These are phyloP conservation scores for Artemia sinica DNA, from an alignment of 2,888 invertebrate species.

Conservation along the genomic window DNA sequence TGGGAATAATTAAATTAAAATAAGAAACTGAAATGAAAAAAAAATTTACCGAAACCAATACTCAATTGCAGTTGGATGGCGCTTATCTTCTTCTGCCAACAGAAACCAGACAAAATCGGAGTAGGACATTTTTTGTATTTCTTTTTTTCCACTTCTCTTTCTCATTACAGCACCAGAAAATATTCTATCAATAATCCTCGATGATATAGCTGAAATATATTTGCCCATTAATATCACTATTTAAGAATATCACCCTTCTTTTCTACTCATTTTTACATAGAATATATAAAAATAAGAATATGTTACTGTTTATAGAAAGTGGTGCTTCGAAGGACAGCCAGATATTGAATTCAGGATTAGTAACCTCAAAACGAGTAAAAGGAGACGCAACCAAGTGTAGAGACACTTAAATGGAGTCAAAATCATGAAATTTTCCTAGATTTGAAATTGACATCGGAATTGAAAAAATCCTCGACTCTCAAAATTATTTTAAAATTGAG, in stretches of 20 bases:
- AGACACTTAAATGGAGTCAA: background rate
- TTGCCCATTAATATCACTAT: background rate
- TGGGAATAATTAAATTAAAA: background rate
- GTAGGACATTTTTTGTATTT: conserved; percentile 59
- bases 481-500: too few relatives aligned
- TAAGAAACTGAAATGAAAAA: background rate
- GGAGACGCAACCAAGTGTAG: too few relatives aligned
- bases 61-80: conserved; percentile 81
- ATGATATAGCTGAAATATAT: conserved; percentile 62
- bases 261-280: too few relatives aligned
- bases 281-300: too few relatives aligned
- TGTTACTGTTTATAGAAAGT: too few relatives aligned
- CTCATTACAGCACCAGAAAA: conserved; percentile 91
- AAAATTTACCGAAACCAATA: conserved; percentile 64
- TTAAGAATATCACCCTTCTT: too few relatives aligned
- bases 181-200: conserved; percentile 87
- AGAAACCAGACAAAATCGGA: conserved; percentile 99
- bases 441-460: too few relatives aligned
- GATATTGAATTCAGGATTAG: background rate
- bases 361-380: background rate
- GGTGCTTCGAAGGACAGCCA: background rate
- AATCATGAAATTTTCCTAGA: background rate
- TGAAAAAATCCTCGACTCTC: too few relatives aligned
- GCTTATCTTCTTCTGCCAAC: conserved; percentile 94
- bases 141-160: conserved; percentile 32